phyloP scores from a whole-genome alignment of 2,113 vertebrate genomes.

The Larimichthys polyactis region DNA sequence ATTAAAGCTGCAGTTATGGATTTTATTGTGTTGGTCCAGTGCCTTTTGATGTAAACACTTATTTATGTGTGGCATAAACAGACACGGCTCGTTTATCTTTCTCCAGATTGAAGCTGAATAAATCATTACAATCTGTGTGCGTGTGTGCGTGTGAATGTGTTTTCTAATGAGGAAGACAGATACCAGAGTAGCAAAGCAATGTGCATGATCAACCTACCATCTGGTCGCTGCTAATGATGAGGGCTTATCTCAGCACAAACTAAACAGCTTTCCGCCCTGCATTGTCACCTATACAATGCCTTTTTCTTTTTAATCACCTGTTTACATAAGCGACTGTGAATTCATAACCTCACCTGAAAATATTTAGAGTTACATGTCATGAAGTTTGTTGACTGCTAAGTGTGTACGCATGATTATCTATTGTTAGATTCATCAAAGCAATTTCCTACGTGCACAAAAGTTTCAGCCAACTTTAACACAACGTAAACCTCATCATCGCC shows the following conservation, averaged over 20 bases:
- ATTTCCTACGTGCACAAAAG: neutral
- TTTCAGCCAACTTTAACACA: neutral
- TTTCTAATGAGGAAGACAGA: slow-evolving; percentile 61
- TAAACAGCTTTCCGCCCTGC: slow-evolving; percentile 36
- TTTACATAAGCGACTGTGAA: neutral
- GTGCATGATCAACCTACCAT: slow-evolving; percentile 69
- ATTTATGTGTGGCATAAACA: slow-evolving; percentile 4
- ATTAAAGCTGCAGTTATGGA: neutral
- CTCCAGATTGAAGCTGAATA: slow-evolving; percentile 15
- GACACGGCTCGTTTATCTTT: neutral
- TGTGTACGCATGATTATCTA: neutral
- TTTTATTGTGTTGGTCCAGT: neutral
- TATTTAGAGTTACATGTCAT: neutral
- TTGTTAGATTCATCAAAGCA: neutral
- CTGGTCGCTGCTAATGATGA: slow-evolving; percentile 66
- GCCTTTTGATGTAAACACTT: slow-evolving; percentile 13
- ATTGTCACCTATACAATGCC: slow-evolving; percentile 44
- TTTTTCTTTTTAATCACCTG: neutral
- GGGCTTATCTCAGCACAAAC: slow-evolving; percentile 60
- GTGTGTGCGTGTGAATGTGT: slow-evolving; percentile 32
- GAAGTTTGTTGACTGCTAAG: slow-evolving; percentile 15
- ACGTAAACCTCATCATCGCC: neutral
- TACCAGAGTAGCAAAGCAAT: slow-evolving; percentile 66
- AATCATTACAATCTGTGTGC: slow-evolving; percentile 27
- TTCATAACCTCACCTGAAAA: slow-evolving; percentile 5